phyloP scores from a whole-genome alignment of 2,888 invertebrate genomes.

The Drosophila fulvimacula region DNA sequence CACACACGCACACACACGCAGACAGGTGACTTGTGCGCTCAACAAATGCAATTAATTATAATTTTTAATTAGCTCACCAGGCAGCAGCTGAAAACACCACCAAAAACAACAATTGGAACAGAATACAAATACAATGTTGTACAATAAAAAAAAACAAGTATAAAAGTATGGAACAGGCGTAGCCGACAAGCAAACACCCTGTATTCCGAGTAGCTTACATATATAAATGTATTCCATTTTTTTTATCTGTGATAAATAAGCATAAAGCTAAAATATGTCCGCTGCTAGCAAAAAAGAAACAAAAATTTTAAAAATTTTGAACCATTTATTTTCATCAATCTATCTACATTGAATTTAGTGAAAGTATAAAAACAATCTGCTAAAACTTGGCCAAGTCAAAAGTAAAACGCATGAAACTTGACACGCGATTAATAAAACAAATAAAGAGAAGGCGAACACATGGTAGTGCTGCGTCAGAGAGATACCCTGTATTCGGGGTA shows the following conservation, averaged over 20 bases:
- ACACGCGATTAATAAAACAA: slow-evolving; percentile 71
- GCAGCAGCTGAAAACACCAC: slow-evolving; percentile 27
- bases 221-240: not conserved
- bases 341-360: not conserved
- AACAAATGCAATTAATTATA: slow-evolving; percentile 79
- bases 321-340: not conserved
- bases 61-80: slow-evolving; percentile 76
- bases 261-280: no score
- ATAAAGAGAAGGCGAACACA: not conserved
- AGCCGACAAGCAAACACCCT: not conserved
- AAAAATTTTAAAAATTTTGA: no score
- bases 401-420: slow-evolving; percentile 73
- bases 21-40: slow-evolving; percentile 64
- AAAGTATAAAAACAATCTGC: slow-evolving; percentile 39
- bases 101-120: slow-evolving; percentile 29
- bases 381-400: slow-evolving; percentile 66
- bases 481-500: not conserved
- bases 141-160: slow-evolving; percentile 24
- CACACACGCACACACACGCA: slow-evolving; percentile 46
- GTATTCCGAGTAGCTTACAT: not conserved
- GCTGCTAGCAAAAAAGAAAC: not conserved
- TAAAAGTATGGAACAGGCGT: not conserved
- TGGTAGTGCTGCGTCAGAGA: not conserved
- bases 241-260: not conserved
- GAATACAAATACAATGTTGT: slow-evolving; percentile 47